Percentiles rank a stretch among this genome's conserved stretches.
These are phyloP conservation scores for Autographa gamma DNA, from an alignment of 2,888 invertebrate genomes.

Conservation along the genomic window DNA sequence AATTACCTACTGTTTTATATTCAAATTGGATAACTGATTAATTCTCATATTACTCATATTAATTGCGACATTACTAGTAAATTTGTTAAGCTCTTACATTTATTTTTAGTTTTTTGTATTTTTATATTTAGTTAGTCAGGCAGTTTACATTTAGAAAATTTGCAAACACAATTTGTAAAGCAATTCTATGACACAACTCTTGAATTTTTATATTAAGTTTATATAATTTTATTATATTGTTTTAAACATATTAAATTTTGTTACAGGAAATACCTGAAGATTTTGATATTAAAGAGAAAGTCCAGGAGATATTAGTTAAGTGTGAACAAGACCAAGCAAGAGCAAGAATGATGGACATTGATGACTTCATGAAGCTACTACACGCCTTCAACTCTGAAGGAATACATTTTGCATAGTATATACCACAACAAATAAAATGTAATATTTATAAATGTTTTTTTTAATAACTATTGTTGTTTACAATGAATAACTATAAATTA, in stretches of 20 bases:
- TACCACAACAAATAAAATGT: slow-evolving; percentile 38
- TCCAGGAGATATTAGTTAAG: slow-evolving; percentile 92
- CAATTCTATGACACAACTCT: no score
- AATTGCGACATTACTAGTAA: no score
- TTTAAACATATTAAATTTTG: background rate
- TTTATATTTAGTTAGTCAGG: no score
- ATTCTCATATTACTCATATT: no score
- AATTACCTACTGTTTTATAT: no score
- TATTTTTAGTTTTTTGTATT: no score
- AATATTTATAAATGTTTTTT: slow-evolving; percentile 24
- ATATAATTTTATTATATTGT: background rate
- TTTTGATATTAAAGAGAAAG: slow-evolving; percentile 94
- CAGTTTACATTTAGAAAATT: no score
- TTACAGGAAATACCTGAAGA: slow-evolving; percentile 92
- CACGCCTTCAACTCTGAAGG: slow-evolving; percentile 97
- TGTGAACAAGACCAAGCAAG: slow-evolving; percentile 93
- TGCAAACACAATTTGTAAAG: no score
- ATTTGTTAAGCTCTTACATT: no score
- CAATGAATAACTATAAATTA: slow-evolving; percentile 49
- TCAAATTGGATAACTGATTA: no score
- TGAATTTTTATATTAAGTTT: no score
- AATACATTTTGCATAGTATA: slow-evolving; percentile 94
- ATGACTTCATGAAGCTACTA: slow-evolving; percentile 97
- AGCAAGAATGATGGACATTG: slow-evolving; percentile 98
- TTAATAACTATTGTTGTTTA: slow-evolving; percentile 42